Evolutionary conservation across 2,888 invertebrate species (phyloP).

Genomic region (Epirrita christyi): DNA sequence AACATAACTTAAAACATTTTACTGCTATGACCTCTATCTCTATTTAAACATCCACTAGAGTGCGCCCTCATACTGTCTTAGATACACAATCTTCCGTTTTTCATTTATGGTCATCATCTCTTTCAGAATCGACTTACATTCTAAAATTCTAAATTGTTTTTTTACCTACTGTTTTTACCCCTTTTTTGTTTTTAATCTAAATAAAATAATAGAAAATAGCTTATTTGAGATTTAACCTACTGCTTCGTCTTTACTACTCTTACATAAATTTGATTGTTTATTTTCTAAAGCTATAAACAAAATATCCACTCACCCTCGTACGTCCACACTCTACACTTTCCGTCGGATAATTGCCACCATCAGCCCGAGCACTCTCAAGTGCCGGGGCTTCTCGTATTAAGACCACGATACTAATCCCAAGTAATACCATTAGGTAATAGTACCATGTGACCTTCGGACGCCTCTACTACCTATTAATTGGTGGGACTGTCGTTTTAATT

Average conservation of each 20-base stretch:
- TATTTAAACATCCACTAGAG: too few relatives aligned
- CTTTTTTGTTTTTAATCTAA: too few relatives aligned
- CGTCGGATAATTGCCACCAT: conserved; percentile 48
- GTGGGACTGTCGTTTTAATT: conserved; percentile 52
- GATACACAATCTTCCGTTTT: too few relatives aligned
- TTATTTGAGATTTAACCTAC: not conserved
- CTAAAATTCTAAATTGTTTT: too few relatives aligned
- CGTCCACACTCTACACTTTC: conserved; percentile 48
- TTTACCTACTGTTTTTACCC: too few relatives aligned
- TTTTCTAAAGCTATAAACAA: conserved; percentile 7
- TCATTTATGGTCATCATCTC: too few relatives aligned
- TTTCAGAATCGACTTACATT: too few relatives aligned
- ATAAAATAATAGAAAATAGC: too few relatives aligned
- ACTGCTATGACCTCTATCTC: too few relatives aligned
- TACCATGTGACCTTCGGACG: conserved; percentile 60
- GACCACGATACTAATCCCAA: conserved; percentile 60
- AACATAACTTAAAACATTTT: too few relatives aligned
- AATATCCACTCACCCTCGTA: conserved; percentile 41
- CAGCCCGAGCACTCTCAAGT: conserved; percentile 63
- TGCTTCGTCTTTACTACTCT: not conserved
- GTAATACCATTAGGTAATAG: conserved; percentile 72
- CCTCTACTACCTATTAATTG: conserved; percentile 57
- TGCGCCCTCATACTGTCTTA: too few relatives aligned
- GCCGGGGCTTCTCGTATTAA: conserved; percentile 75
- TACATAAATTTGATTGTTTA: conserved; percentile 2